Evolutionary conservation across 2,113 vertebrate genomes (phyloP).

Genomic region (Xiphophorus hellerii): DNA sequence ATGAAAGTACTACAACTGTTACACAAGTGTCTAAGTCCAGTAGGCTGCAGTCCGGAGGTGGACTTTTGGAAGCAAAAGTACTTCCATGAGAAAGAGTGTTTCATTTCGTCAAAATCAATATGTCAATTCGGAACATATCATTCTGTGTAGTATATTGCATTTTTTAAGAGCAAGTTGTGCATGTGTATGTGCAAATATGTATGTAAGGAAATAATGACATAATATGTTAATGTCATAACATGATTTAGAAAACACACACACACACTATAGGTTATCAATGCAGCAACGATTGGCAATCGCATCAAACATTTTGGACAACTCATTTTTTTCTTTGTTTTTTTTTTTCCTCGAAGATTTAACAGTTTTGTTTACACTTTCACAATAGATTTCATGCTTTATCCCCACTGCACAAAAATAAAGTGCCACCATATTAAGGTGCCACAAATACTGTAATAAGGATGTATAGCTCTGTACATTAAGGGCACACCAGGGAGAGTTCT

Average conservation of each 20-base stretch:
- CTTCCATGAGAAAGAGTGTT: conserved; percentile 33
- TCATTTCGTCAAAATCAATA: conserved; percentile 37
- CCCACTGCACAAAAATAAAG: conserved; percentile 62
- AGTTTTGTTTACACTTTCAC: conserved; percentile 52
- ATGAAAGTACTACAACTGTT: conserved; percentile 38
- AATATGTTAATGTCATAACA: conserved; percentile 26
- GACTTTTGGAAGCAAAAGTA: conserved; percentile 53
- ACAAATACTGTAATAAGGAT: conserved; percentile 70
- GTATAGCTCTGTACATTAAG: conserved; percentile 62
- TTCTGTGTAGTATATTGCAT: conserved; percentile 59
- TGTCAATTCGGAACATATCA: conserved; percentile 22
- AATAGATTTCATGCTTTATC: conserved; percentile 70
- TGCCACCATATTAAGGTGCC: conserved; percentile 56
- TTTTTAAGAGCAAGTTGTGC: conserved; percentile 29
- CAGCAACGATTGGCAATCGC: conserved; percentile 37
- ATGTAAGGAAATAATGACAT: conserved; percentile 14
- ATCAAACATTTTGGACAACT: conserved; percentile 19
- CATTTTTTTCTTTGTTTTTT: neutral
- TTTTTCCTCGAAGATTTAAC: conserved; percentile 20
- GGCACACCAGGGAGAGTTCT: conserved; percentile 60
- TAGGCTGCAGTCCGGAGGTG: conserved; percentile 41
- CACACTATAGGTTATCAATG: conserved; percentile 19
- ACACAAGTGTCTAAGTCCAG: conserved; percentile 46
- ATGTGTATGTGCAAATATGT: conserved; percentile 28
- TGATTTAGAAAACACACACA: conserved; percentile 44